These are phyloP conservation scores for Cryptocheilus praepositus DNA, from an alignment of 2,888 invertebrate species.

Conservation along the genomic window DNA sequence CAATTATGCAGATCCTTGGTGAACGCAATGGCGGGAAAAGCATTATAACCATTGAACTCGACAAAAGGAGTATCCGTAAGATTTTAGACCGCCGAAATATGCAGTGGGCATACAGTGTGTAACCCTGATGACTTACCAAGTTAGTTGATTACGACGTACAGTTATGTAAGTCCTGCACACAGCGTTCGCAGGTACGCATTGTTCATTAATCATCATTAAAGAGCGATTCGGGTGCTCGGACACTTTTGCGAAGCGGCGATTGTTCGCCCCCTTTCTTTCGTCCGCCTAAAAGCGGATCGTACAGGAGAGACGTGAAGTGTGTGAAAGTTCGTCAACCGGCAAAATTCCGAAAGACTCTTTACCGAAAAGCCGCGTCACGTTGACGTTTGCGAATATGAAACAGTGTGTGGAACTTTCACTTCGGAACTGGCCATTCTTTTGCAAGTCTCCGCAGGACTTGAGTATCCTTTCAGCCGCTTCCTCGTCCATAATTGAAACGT, in stretches of 20 bases:
- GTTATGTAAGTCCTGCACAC: conserved; percentile 42
- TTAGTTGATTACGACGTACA: conserved; percentile 43
- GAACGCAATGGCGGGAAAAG: too few species aligned
- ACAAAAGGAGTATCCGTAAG: too few species aligned
- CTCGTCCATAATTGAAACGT: too few species aligned
- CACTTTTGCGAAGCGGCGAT: conserved; percentile 24
- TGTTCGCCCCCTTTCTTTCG: conserved; percentile 9
- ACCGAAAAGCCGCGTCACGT: background rate
- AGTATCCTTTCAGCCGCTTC: conserved; percentile 6
- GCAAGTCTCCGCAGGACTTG: conserved; percentile 2
- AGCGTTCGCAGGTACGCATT: conserved; percentile 6
- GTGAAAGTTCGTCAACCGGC: conserved; percentile 4
- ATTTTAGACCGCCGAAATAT: too few species aligned
- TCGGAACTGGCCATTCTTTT: conserved; percentile 5
- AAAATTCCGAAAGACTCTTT: background rate
- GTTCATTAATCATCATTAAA: conserved; percentile 58
- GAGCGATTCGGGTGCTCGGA: conserved; percentile 47
- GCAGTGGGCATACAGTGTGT: too few species aligned
- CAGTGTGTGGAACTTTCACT: conserved; percentile 11
- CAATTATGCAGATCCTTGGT: too few species aligned
- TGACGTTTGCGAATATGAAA: background rate
- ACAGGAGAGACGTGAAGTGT: conserved; percentile 23
- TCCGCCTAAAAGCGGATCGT: conserved; percentile 29
- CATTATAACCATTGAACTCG: too few species aligned
- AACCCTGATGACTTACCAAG: background rate